Evolutionary conservation across 2,888 invertebrate genomes (phyloP).

Genomic region (Petrolisthes manimaculis): DNA sequence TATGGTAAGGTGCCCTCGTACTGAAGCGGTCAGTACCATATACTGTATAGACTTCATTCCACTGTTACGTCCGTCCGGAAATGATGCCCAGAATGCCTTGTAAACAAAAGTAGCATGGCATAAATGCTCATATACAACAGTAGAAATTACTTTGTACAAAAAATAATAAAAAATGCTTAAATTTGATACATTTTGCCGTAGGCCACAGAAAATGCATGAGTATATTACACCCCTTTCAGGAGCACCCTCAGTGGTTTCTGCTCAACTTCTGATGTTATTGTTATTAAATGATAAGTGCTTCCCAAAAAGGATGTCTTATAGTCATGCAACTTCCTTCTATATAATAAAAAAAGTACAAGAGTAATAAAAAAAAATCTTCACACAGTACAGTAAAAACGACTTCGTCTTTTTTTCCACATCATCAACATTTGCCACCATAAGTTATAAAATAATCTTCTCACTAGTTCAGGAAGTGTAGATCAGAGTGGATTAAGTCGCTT

Average conservation of each 20-base stretch:
- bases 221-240: not conserved
- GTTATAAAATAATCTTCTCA: not conserved
- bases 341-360: not conserved
- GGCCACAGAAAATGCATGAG: constrained; percentile 12
- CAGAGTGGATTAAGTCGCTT: not conserved
- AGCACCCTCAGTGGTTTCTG: constrained; percentile 49
- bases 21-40: no score
- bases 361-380: not conserved
- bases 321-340: not conserved
- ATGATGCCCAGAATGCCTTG: constrained; percentile 54
- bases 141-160: constrained; percentile 31
- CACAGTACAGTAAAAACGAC: not conserved
- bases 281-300: not conserved
- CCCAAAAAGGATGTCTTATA: not conserved
- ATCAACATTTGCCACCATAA: not conserved
- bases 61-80: constrained; percentile 45
- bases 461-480: not conserved
- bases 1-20: no score
- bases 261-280: constrained; percentile 47
- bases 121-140: not conserved
- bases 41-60: constrained; percentile 13
- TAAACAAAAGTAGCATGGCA: constrained; percentile 33
- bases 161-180: constrained; percentile 12
- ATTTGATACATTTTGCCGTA: constrained; percentile 18
- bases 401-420: not conserved